These are phyloP conservation scores for Uria aalge DNA, from an alignment of 2,113 vertebrate genomes.

Conservation along the genomic window DNA sequence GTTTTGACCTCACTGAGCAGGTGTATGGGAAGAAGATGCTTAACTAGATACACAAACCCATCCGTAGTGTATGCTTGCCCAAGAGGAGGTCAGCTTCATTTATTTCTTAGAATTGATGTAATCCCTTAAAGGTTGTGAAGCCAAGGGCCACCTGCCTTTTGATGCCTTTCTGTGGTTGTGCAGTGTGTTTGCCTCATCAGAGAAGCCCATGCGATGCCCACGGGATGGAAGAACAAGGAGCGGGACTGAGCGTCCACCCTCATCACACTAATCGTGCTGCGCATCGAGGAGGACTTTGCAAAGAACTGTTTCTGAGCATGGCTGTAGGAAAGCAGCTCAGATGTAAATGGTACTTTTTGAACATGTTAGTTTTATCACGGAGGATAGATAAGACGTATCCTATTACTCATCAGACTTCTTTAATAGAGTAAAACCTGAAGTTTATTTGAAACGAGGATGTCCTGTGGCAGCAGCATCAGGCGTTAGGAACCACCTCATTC, in stretches of 20 bases:
- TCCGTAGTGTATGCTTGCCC: not conserved
- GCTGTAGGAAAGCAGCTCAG: not conserved
- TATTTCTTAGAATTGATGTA: not conserved
- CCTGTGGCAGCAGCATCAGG: not conserved
- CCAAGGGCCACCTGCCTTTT: not conserved
- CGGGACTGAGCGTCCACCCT: not conserved
- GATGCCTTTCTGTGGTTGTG: not conserved
- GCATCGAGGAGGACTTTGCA: not conserved
- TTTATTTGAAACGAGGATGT: not conserved
- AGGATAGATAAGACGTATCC: not conserved
- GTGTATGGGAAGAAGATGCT: not conserved
- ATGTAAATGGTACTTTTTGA: not conserved
- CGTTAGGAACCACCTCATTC: not conserved
- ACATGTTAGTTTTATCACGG: not conserved
- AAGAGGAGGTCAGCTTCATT: not conserved
- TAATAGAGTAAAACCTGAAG: not conserved
- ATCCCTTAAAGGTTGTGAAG: not conserved
- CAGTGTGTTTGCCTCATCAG: not conserved
- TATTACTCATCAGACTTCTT: not conserved
- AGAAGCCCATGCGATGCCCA: not conserved
- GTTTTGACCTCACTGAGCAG: not conserved
- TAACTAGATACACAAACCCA: not conserved
- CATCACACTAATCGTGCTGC: not conserved
- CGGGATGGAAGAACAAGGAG: not conserved
- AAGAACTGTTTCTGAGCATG: not conserved